These are phyloP conservation scores for Heterohyrax brucei DNA, from an alignment of 2,797 vertebrate species.

Conservation along the genomic window DNA sequence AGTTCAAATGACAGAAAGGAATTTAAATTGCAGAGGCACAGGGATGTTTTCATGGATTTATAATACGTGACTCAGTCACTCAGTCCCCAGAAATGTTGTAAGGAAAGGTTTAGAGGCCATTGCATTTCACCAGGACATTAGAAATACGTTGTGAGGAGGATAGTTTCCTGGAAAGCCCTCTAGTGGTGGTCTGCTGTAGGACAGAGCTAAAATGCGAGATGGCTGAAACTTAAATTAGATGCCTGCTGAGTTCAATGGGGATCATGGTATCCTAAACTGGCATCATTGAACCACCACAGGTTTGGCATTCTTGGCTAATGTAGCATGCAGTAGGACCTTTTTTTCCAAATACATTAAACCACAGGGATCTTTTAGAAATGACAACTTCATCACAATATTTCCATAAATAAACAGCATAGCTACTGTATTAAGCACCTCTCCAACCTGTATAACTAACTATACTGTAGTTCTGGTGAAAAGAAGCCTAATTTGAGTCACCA, in stretches of 20 bases:
- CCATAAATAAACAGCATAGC: not conserved
- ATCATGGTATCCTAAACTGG: not conserved
- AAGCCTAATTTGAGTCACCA: not conserved
- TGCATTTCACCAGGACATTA: not conserved
- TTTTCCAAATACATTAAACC: not conserved
- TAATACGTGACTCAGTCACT: not conserved
- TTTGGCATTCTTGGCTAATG: not conserved
- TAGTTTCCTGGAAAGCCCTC: not conserved
- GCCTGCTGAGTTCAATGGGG: not conserved
- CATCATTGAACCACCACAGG: not conserved
- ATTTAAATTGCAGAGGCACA: not conserved
- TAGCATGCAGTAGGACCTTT: not conserved
- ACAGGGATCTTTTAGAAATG: not conserved
- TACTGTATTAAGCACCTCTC: not conserved
- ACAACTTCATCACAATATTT: not conserved
- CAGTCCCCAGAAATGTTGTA: not conserved
- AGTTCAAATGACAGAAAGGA: no score
- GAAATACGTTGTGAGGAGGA: not conserved
- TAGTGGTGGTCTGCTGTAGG: not conserved
- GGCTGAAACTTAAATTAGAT: not conserved
- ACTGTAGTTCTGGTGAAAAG: not conserved
- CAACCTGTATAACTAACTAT: not conserved
- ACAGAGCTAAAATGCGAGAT: not conserved
- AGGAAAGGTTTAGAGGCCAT: not conserved
- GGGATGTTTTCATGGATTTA: not conserved